phyloP scores from a whole-genome alignment of 2,888 invertebrate genomes.

The Nematopogon swammerdamellus region DNA sequence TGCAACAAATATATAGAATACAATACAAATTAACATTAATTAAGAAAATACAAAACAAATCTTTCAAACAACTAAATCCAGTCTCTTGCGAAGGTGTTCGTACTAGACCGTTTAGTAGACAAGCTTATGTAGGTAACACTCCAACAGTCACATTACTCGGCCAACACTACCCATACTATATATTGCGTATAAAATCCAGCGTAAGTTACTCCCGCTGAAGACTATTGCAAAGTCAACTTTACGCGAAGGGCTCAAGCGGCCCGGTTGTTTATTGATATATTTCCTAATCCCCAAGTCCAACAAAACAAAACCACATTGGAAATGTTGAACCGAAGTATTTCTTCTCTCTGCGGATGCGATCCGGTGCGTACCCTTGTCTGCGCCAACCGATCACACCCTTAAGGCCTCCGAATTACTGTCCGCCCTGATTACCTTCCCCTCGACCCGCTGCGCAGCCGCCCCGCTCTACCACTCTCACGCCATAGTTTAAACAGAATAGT shows the following conservation, averaged over 20 bases:
- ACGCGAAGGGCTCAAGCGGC: background rate
- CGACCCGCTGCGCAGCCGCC: constrained; percentile 17
- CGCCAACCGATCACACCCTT: constrained; percentile 53
- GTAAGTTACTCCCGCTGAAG: too few species aligned
- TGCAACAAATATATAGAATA: too few species aligned
- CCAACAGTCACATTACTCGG: too few species aligned
- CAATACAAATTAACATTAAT: too few species aligned
- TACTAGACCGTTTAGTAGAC: too few species aligned
- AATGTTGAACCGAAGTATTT: constrained; percentile 54
- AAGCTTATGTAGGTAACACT: too few species aligned
- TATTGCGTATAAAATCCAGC: too few species aligned
- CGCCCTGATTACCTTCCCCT: constrained; percentile 43
- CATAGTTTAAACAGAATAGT: too few species aligned
- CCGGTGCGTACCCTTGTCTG: constrained; percentile 46
- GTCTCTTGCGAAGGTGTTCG: too few species aligned
- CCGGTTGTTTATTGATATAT: constrained; percentile 50
- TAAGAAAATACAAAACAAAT: too few species aligned
- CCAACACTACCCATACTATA: too few species aligned
- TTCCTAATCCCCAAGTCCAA: constrained; percentile 53
- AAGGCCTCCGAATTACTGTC: constrained; percentile 54
- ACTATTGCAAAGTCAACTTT: background rate
- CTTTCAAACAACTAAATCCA: too few species aligned
- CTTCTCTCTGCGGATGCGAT: constrained; percentile 46
- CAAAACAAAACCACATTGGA: constrained; percentile 54
- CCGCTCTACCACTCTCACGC: constrained; percentile 30